Percentiles rank a stretch among this genome's conserved stretches.
Evolutionary conservation across 2,113 vertebrate species (phyloP).

Genomic region (Pygoscelis antarcticus): DNA sequence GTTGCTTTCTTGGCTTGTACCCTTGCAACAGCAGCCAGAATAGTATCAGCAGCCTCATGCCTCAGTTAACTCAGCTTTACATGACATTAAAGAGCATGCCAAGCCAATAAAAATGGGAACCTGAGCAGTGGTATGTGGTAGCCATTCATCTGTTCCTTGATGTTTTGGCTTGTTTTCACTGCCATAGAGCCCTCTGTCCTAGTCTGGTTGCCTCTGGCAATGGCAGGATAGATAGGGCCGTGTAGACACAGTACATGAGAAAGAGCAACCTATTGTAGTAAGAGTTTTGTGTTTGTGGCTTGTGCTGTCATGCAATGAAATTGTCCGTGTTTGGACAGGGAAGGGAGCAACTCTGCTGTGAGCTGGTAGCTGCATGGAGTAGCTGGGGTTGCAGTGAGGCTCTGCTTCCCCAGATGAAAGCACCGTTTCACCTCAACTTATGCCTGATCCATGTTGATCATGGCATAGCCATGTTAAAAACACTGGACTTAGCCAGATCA

Average conservation of each 20-base stretch:
- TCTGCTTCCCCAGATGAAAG: neutral
- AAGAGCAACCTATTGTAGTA: neutral
- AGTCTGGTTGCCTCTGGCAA: neutral
- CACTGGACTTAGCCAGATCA: neutral
- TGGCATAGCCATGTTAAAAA: neutral
- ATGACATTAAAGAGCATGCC: neutral
- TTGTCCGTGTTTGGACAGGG: neutral
- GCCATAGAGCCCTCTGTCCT: neutral
- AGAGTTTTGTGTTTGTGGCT: neutral
- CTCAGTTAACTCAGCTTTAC: constrained; percentile 41
- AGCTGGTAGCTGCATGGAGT: neutral
- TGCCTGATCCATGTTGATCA: rapidly evolving
- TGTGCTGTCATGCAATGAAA: neutral
- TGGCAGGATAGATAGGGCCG: neutral
- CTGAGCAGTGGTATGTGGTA: neutral
- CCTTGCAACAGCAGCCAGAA: neutral
- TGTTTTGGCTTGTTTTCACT: constrained; percentile 38
- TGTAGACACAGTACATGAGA: neutral
- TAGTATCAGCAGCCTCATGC: neutral
- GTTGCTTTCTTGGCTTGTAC: constrained; percentile 8
- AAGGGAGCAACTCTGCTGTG: rapidly evolving
- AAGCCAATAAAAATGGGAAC: neutral
- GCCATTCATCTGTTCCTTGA: neutral
- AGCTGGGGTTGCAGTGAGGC: neutral
- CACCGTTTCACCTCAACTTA: neutral